phyloP scores from a whole-genome alignment of 2,113 vertebrate genomes.

The Microcebus griseorufus region DNA sequence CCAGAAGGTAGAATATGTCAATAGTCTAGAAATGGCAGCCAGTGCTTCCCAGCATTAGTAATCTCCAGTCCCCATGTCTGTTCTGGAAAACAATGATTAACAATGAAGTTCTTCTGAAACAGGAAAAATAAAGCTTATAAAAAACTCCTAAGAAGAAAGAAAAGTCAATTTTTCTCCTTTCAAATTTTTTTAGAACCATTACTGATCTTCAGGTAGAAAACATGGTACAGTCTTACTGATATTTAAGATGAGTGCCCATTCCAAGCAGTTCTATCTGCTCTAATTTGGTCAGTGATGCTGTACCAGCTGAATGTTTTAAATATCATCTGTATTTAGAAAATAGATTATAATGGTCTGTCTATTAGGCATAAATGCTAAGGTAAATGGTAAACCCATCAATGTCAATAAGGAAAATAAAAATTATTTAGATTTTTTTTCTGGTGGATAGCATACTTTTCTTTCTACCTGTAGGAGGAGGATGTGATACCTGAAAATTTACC shows the following conservation, averaged over 20 bases:
- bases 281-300: neutral
- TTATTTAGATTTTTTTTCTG: neutral
- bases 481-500: slow-evolving; percentile 80
- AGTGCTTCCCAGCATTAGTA: neutral
- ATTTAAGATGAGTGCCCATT: neutral
- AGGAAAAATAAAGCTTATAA: neutral
- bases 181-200: neutral
- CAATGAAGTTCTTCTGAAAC: neutral
- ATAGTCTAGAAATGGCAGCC: neutral
- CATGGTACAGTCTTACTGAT: neutral
- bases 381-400: neutral
- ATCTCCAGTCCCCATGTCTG: neutral
- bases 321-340: neutral
- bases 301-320: neutral
- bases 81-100: neutral
- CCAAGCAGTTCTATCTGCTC: neutral
- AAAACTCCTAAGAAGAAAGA: neutral
- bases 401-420: neutral
- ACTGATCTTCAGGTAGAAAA: neutral
- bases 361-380: neutral
- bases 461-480: slow-evolving; percentile 74
- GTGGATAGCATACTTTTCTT: slow-evolving; percentile 31
- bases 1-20: neutral
- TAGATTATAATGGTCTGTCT: neutral
- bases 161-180: neutral